Conservation (phyloP, 2,797 vertebrate genomes). For the Catostomus latipinnis region DNA sequence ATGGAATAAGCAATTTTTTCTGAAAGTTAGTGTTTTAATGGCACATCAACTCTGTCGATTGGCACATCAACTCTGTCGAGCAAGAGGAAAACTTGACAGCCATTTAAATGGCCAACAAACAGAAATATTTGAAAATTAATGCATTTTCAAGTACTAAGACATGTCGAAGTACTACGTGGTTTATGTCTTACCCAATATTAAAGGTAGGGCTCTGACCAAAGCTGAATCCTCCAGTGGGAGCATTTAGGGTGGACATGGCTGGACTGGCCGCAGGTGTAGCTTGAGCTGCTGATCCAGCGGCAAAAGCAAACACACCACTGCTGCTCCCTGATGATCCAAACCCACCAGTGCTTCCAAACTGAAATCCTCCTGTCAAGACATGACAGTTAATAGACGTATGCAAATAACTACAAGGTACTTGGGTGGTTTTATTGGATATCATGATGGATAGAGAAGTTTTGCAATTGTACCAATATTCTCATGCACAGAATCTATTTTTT, state of each 20-base stretch:
- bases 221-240: conserved; percentile 75
- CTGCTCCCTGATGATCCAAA: conserved; percentile 82
- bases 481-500: too few species aligned
- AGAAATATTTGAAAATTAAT: too few species aligned
- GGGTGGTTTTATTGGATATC: background rate
- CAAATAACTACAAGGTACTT: background rate
- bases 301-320: conserved; percentile 87
- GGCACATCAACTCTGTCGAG: too few species aligned
- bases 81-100: too few species aligned
- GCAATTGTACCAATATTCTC: background rate
- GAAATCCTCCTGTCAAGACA: conserved; percentile 74
- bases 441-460: too few species aligned
- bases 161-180: too few species aligned
- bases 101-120: too few species aligned
- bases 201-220: conserved; percentile 81
- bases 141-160: too few species aligned
- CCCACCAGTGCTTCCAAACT: conserved; percentile 83
- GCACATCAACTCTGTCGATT: too few species aligned
- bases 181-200: conserved; percentile 83
- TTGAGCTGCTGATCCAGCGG: conserved; percentile 71
- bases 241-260: conserved; percentile 75
- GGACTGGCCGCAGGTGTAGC: conserved; percentile 77
- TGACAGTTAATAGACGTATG: background rate
- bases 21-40: too few species aligned
- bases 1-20: too few species aligned